phyloP scores from a whole-genome alignment of 2,113 vertebrate genomes.

The Suricata suricatta region DNA sequence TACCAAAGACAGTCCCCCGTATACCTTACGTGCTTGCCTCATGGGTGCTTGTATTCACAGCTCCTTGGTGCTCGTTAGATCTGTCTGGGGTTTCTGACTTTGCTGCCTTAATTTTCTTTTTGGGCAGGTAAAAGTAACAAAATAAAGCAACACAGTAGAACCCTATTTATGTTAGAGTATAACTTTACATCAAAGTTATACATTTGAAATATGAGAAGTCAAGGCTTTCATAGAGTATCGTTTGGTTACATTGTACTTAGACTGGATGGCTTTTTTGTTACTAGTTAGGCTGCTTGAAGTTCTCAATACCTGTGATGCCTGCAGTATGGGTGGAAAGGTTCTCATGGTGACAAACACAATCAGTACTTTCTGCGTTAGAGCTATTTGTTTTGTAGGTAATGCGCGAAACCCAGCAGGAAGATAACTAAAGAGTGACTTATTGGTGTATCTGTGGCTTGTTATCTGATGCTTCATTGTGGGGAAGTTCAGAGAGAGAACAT shows the following conservation, averaged over 20 bases:
- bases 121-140: not conserved
- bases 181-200: not conserved
- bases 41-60: not conserved
- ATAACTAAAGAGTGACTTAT: conserved; percentile 4
- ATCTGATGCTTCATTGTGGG: conserved; percentile 22
- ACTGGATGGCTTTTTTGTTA: not conserved
- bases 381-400: not conserved
- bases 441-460: conserved; percentile 31
- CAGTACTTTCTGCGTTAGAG: not conserved
- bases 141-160: not conserved
- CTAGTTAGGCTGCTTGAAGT: conserved; percentile 4
- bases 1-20: not conserved
- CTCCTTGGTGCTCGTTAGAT: not conserved
- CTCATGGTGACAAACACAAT: not conserved
- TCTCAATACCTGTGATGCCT: not conserved
- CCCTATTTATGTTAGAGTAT: not conserved
- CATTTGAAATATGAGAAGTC: conserved; percentile 2
- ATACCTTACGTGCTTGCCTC: not conserved
- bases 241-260: not conserved
- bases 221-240: not conserved
- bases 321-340: not conserved
- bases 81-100: not conserved
- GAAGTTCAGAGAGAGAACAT: conserved; percentile 40
- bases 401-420: not conserved
- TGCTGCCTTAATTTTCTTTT: not conserved